Evolutionary conservation across 1,140 invertebrate genomes (phyloP).

Genomic region (Drosophila seguyi): DNA sequence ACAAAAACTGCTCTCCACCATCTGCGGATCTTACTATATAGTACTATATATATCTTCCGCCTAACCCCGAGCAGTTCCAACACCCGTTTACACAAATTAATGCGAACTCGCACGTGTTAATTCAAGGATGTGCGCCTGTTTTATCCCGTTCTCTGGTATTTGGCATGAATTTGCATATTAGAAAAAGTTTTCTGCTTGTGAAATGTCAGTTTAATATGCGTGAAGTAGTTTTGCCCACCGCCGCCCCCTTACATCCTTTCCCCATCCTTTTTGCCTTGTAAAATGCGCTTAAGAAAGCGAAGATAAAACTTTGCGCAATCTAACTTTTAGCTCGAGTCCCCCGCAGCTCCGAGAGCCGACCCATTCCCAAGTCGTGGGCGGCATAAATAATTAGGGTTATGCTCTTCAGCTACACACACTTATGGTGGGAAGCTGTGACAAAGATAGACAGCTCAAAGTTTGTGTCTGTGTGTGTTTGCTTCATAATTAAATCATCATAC

Average conservation of each 20-base stretch:
- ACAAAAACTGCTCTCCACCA: slow-evolving; percentile 64
- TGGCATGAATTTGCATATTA: slow-evolving; percentile 80
- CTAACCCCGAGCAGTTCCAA: slow-evolving; percentile 43
- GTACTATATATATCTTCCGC: not conserved
- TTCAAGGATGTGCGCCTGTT: slow-evolving; percentile 75
- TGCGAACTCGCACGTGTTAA: slow-evolving; percentile 82
- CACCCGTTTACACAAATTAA: slow-evolving; percentile 79
- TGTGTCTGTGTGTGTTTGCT: slow-evolving; percentile 24
- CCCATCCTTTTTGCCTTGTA: slow-evolving; percentile 41
- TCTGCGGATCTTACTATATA: slow-evolving; percentile 1
- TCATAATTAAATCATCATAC: slow-evolving; percentile 48
- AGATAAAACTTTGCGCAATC: slow-evolving; percentile 67
- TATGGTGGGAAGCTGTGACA: slow-evolving; percentile 31
- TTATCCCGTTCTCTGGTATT: slow-evolving; percentile 58
- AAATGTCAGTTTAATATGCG: slow-evolving; percentile 83
- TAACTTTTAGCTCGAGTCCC: slow-evolving; percentile 40
- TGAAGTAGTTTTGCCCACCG: slow-evolving; percentile 69
- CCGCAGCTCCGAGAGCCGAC: not conserved
- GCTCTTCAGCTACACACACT: slow-evolving; percentile 15
- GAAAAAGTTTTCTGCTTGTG: slow-evolving; percentile 79
- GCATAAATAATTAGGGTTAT: slow-evolving; percentile 75
- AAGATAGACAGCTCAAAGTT: slow-evolving; percentile 17
- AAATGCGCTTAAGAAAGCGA: slow-evolving; percentile 68
- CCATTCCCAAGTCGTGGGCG: slow-evolving; percentile 44
- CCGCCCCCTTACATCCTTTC: slow-evolving; percentile 1